These are phyloP conservation scores for Drosophila prosaltans DNA, from an alignment of 1,140 invertebrate species.

Conservation along the genomic window DNA sequence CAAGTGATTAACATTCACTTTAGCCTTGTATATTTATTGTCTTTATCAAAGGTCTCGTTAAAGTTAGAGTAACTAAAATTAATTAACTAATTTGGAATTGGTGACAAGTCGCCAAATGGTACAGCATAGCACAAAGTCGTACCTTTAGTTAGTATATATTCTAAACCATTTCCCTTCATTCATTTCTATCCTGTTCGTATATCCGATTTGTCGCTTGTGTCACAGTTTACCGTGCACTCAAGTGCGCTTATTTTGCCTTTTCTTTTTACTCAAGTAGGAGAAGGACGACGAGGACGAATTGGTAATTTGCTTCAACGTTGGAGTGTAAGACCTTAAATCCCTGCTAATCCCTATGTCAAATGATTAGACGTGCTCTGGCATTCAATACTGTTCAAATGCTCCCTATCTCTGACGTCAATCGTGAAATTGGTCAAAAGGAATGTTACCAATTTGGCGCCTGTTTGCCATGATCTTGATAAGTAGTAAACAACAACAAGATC, in stretches of 20 bases:
- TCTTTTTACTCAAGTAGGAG: no score
- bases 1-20: neutral
- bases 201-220: neutral
- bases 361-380: slow-evolving; percentile 3
- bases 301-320: slow-evolving; percentile 26
- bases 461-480: neutral
- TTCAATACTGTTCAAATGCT: neutral
- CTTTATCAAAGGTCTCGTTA: neutral
- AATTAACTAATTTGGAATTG: slow-evolving; percentile 1
- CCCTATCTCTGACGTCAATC: neutral
- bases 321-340: neutral
- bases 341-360: slow-evolving; percentile 5
- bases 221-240: slow-evolving; percentile 12
- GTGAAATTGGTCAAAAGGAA: neutral
- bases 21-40: no score
- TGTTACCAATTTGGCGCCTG: neutral
- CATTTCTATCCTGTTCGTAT: slow-evolving; percentile 13
- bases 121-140: neutral
- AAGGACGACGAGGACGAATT: slow-evolving; percentile 9
- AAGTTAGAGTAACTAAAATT: neutral
- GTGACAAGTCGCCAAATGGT: neutral
- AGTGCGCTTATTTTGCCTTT: slow-evolving; percentile 27
- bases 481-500: slow-evolving; percentile 1
- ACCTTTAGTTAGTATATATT: no score
- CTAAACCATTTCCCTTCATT: no score